A percentile compares a stretch with the other conserved stretches of the same genome.
phyloP scores from a whole-genome alignment of 2,113 vertebrate species.

The Engystomops pustulosus region DNA sequence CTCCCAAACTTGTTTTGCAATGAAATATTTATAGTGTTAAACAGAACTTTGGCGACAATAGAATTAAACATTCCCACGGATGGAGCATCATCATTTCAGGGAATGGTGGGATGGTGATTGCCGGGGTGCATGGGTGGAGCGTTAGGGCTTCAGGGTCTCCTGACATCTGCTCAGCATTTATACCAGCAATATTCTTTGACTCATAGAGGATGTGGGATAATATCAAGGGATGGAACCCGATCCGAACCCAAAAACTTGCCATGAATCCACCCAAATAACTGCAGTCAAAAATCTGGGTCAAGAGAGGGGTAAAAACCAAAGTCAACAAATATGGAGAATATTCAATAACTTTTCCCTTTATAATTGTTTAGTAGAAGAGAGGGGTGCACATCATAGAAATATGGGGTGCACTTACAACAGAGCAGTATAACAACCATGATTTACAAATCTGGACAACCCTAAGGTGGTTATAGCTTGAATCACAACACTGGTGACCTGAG shows the following conservation, averaged over 20 bases:
- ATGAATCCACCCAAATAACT: neutral
- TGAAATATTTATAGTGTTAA: neutral
- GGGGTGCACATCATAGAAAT: too few species aligned
- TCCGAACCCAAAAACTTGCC: neutral
- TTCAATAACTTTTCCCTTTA: too few species aligned
- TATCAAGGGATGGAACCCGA: neutral
- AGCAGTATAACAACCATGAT: too few species aligned
- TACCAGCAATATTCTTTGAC: neutral
- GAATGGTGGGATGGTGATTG: neutral
- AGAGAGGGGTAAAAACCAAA: neutral
- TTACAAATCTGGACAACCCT: too few species aligned
- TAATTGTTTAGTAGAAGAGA: too few species aligned
- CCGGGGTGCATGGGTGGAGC: neutral
- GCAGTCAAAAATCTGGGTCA: neutral
- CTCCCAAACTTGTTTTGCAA: neutral
- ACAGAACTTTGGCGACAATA: neutral
- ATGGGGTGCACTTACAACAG: too few species aligned
- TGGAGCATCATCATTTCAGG: neutral
- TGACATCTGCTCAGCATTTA: conserved; percentile 15
- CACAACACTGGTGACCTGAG: too few species aligned
- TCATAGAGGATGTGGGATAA: neutral
- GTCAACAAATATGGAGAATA: too few species aligned
- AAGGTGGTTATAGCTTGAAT: too few species aligned
- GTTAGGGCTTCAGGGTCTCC: too few species aligned
- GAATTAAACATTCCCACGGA: conserved; percentile 22